Conservation (phyloP, 2,888 invertebrate species). For the Temnothorax rugatulus region DNA sequence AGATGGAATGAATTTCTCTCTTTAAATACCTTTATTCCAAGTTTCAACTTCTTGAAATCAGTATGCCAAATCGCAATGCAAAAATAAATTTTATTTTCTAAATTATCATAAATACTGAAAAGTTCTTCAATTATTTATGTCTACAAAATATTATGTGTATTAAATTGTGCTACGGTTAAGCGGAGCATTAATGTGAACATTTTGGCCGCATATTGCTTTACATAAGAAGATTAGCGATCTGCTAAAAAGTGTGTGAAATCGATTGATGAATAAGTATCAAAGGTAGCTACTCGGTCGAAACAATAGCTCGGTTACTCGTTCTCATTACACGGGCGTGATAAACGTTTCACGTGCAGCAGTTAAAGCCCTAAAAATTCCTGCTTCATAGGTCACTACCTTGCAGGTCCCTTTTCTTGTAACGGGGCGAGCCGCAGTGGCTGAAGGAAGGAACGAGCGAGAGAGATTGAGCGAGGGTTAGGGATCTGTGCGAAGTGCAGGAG, state of each 20-base stretch:
- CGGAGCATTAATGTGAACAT: not conserved
- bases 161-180: not conserved
- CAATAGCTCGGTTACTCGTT: not conserved
- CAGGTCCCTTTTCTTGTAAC: conserved; percentile 37
- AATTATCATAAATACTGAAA: not conserved
- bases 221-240: not conserved
- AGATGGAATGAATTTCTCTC: not conserved
- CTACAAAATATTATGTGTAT: not conserved
- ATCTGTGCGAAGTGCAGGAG: conserved; percentile 33
- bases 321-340: not conserved
- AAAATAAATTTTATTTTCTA: not conserved
- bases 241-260: conserved; percentile 5
- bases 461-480: conserved; percentile 36
- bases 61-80: not conserved
- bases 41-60: not conserved
- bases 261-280: conserved; percentile 9
- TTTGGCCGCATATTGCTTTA: not conserved
- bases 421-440: not conserved
- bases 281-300: conserved; percentile 18
- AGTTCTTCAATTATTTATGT: not conserved
- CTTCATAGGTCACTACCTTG: conserved; percentile 21
- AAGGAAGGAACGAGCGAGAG: conserved; percentile 34
- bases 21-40: not conserved
- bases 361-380: conserved; percentile 38
- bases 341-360: conserved; percentile 13